These are phyloP conservation scores for Gorsachius goisagi DNA, from an alignment of 2,113 vertebrate genomes.

Conservation along the genomic window DNA sequence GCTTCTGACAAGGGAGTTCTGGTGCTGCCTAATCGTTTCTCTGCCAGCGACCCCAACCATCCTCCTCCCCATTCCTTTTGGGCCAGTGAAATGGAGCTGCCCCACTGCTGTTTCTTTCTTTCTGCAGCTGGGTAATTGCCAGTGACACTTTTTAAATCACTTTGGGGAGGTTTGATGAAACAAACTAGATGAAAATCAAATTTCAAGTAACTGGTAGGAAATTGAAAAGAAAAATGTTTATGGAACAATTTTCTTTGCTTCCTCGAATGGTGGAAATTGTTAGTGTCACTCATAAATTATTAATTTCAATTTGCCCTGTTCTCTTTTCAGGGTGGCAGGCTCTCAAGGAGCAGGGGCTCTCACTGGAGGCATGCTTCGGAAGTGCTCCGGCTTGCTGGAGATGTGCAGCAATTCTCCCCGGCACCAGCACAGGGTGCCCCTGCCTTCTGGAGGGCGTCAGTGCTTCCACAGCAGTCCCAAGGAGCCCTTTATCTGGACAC, in stretches of 20 bases:
- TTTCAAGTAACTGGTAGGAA: conserved; percentile 48
- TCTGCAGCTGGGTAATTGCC: background rate
- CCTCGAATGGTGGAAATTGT: background rate
- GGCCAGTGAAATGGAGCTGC: background rate
- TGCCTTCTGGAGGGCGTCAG: background rate
- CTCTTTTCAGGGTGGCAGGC: background rate
- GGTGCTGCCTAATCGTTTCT: background rate
- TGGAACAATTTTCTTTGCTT: conserved; percentile 49
- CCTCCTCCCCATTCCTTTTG: background rate
- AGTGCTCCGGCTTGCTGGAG: background rate
- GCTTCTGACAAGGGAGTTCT: background rate
- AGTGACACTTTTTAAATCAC: conserved; percentile 24
- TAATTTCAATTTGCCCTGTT: background rate
- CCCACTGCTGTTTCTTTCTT: background rate
- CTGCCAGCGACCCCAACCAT: background rate
- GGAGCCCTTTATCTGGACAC: background rate
- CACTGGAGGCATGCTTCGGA: background rate
- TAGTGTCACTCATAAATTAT: conserved; percentile 49
- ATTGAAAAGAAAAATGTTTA: conserved; percentile 64
- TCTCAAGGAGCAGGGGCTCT: background rate
- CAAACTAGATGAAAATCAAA: conserved; percentile 55
- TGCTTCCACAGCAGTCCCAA: background rate
- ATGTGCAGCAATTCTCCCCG: background rate
- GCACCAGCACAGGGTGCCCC: background rate
- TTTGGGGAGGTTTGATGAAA: conserved; percentile 15